These are phyloP conservation scores for Elephantulus edwardii DNA, from an alignment of 2,113 vertebrate species.

Conservation along the genomic window DNA sequence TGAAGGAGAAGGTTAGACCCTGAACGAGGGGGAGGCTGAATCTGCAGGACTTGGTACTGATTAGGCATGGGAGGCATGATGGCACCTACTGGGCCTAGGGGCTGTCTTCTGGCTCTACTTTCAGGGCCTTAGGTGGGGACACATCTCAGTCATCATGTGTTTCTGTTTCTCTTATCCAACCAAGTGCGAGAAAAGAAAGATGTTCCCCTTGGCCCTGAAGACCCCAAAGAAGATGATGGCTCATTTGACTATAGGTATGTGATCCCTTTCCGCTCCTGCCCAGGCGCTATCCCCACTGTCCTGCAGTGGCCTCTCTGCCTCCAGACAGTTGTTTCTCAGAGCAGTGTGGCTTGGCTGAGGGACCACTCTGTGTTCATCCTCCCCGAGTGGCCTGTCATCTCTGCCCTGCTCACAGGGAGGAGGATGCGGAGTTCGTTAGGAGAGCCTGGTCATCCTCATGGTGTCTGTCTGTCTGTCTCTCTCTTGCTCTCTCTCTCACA, in stretches of 20 bases:
- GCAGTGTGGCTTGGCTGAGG: neutral
- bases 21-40: neutral
- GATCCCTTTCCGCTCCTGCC: neutral
- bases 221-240: conserved; percentile 95
- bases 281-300: neutral
- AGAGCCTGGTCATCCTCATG: neutral
- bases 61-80: neutral
- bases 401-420: neutral
- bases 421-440: neutral
- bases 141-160: neutral
- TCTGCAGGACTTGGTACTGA: neutral
- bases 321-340: conserved; percentile 38
- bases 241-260: conserved; percentile 98
- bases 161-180: conserved; percentile 54
- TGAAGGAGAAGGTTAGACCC: neutral
- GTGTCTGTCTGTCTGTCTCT: no score
- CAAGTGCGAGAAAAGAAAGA: conserved; percentile 96
- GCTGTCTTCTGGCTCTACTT: neutral
- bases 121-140: neutral
- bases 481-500: no score
- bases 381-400: neutral
- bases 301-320: conserved; percentile 7
- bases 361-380: rapidly evolving
- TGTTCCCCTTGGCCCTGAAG: conserved; percentile 92
- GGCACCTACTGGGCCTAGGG: neutral